Conservation (phyloP, 2,113 vertebrate species). For the Leptobrachium leishanense region DNA sequence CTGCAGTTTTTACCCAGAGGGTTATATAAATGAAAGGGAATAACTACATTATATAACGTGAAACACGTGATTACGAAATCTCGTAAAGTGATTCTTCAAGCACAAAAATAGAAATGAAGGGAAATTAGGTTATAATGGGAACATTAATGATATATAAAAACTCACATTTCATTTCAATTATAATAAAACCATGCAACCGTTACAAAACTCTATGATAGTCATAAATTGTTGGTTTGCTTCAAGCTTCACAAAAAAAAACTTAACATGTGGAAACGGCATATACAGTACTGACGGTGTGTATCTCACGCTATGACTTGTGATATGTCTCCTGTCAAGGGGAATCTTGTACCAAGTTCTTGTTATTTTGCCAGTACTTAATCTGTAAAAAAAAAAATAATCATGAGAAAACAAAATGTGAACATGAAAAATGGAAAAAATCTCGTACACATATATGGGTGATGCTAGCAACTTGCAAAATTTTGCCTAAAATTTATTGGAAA, state of each 20-base stretch:
- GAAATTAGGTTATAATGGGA: slow-evolving; percentile 13
- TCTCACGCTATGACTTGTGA: too few relatives aligned
- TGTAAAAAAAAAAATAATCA: too few relatives aligned
- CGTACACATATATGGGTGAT: too few relatives aligned
- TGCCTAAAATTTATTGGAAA: too few relatives aligned
- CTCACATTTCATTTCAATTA: slow-evolving; percentile 24
- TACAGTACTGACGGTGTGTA: background rate
- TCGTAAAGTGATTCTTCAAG: slow-evolving; percentile 5
- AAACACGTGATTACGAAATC: background rate
- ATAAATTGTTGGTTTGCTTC: slow-evolving; percentile 8
- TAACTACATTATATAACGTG: background rate
- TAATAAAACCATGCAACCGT: slow-evolving; percentile 2
- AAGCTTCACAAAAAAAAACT: background rate
- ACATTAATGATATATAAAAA: slow-evolving; percentile 25
- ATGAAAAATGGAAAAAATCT: too few relatives aligned
- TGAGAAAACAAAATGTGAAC: too few relatives aligned
- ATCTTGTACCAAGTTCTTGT: too few relatives aligned
- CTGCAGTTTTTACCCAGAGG: too few relatives aligned
- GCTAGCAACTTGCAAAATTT: too few relatives aligned
- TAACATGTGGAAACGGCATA: background rate
- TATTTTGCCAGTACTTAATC: too few relatives aligned
- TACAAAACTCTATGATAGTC: slow-evolving; percentile 5
- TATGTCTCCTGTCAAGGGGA: too few relatives aligned
- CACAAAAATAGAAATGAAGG: slow-evolving; percentile 6
- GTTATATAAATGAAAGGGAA: background rate